Percentiles rank a stretch among this genome's conserved stretches.
Evolutionary conservation across 2,888 invertebrate species (phyloP).

Genomic region (Baccha elongata): DNA sequence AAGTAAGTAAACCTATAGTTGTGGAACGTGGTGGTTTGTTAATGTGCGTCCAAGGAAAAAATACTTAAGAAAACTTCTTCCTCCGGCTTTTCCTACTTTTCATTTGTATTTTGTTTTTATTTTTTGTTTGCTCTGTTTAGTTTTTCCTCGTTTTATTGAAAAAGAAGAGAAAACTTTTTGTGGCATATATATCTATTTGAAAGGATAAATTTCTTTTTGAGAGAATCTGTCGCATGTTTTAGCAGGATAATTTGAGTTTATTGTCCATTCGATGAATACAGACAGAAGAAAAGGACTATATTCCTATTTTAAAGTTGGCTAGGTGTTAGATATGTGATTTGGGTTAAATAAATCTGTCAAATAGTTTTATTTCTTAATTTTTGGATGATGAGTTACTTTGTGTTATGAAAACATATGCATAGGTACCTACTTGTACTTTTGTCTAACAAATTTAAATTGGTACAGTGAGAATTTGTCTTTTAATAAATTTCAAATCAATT

Average conservation of each 20-base stretch:
- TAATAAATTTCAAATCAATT: too few relatives aligned
- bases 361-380: not conserved
- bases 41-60: slow-evolving; percentile 59
- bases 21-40: slow-evolving; percentile 60
- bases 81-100: not conserved
- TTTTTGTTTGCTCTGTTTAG: slow-evolving; percentile 4
- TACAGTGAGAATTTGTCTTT: too few relatives aligned
- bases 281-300: slow-evolving; percentile 54
- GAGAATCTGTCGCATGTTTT: slow-evolving; percentile 52
- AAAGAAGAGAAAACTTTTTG: slow-evolving; percentile 52
- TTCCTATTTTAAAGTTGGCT: slow-evolving; percentile 52
- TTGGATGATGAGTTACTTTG: not conserved
- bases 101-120: slow-evolving; percentile 1
- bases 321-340: slow-evolving; percentile 17
- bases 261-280: slow-evolving; percentile 52
- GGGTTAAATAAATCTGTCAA: slow-evolving; percentile 50
- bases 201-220: slow-evolving; percentile 66
- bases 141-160: slow-evolving; percentile 11
- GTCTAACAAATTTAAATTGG: too few relatives aligned
- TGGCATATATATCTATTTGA: slow-evolving; percentile 63
- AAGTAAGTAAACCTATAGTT: slow-evolving; percentile 55
- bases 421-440: too few relatives aligned
- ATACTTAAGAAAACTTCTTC: slow-evolving; percentile 45
- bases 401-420: too few relatives aligned
- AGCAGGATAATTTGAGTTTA: slow-evolving; percentile 57